Evolutionary conservation across 2,113 vertebrate species (phyloP), one percentile per base, ranked within the genome.

Genomic region (Ptyas mucosa): DNA sequence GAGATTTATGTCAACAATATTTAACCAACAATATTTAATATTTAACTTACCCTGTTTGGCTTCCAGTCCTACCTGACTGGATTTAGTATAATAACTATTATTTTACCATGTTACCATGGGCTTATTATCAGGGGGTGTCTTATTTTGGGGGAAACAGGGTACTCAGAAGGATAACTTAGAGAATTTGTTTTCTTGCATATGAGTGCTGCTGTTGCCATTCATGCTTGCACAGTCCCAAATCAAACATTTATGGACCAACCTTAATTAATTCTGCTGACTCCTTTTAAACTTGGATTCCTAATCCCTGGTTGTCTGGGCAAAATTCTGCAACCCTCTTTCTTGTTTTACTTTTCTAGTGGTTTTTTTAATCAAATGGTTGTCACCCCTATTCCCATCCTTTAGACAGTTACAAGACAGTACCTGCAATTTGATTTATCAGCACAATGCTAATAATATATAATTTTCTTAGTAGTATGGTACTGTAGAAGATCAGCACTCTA

Each of bases 381-480:
- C 49, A 89, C 61, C 43, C 88, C 51, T 85, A 87, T 93, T 90
- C 43, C 57, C 89, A 90, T 49, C 61, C 81, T 58, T 89, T 89
- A 90, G 81, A 90, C 55, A 93, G 52, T 87, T 90, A 90, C n/a
- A 93, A 34, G 88, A 34, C 46, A 43, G 69, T 81, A 90, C 86
- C 88, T 93, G 69, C 88, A 55, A 61, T 49, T 85, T 90, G 88
- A 89, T 49, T 90, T 93, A 93, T 93, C 92, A 90, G 53, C 46
- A 94, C 95, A 93, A 95, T 91, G 91, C 94, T 92, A 92, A 94
- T 52, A 90, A 93, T 91, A 96, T 96, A 91, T 52, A 93, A 94
- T 43, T 91, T 91, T 89, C 92, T 93, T n/a, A 18, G 88, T 64
- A 64, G 51, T 39, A 51, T 61, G 46, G 49, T 15, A 54, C 5